A percentile compares a stretch with the other conserved stretches of the same genome.
Conservation (phyloP, 2,797 vertebrate species). For the Morus bassanus region DNA sequence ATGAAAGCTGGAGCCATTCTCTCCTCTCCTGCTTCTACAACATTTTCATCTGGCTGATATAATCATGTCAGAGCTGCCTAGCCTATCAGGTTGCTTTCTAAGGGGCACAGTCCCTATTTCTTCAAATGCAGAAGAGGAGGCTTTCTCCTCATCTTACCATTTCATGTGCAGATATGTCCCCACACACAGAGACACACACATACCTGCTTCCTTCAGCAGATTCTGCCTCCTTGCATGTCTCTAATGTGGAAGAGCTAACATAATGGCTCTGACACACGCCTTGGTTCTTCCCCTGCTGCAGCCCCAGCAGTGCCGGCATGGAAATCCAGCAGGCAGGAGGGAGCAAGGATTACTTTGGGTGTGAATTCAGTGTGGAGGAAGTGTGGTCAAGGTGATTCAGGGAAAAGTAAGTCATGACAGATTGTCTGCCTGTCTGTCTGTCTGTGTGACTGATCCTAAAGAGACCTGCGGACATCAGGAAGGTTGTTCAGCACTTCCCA, state of each 20-base stretch:
- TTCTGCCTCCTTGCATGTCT: not conserved
- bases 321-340: not conserved
- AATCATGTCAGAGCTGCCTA: not conserved
- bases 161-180: not conserved
- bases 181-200: not conserved
- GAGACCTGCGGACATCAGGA: not conserved
- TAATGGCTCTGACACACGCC: not conserved
- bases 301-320: not conserved
- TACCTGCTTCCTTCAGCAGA: not conserved
- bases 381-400: not conserved
- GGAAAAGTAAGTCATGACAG: not conserved
- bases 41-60: not conserved
- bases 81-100: not conserved
- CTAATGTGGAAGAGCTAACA: not conserved
- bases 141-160: not conserved
- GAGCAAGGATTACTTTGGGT: not conserved
- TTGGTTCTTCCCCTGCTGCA: not conserved
- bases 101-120: not conserved
- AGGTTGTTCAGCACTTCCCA: not conserved
- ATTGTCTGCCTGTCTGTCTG: not conserved
- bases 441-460: not conserved
- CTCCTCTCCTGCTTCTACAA: not conserved
- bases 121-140: not conserved
- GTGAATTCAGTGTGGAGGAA: not conserved
- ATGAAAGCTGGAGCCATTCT: slow-evolving; percentile 20